Evolutionary conservation across 1,140 invertebrate genomes (phyloP), one percentile per base, ranked within the genome.

Genomic region (Zaprionus tsacasi): DNA sequence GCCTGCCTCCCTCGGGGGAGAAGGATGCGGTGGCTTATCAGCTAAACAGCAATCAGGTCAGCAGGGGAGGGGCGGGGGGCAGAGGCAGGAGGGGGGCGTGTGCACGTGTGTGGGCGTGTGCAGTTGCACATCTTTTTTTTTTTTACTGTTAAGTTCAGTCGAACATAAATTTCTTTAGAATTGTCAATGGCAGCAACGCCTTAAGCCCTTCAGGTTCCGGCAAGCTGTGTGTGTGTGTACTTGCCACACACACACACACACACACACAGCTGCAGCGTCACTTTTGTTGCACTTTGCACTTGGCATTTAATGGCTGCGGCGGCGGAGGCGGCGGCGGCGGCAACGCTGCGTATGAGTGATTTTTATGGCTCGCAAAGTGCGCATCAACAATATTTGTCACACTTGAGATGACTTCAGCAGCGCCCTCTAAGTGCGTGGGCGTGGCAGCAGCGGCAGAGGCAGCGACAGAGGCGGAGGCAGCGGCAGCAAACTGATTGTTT

Each of bases 221-320:
- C 25, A n/a, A 58, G 35, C 40, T 25, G 43, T 52, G 25, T 35
- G 30, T 25, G 15, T 54, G 15, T 61, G 11, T 33, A 54, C 54
- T 73, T 74, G 59, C 54, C 63, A 52, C 59, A 40, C 30, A 38
- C 70, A 52, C 58, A 15, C 36, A 30, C 54, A 70, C 55, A 25
- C 33, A 55, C 56, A 61, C 60, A 76, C 60, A 76, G 70, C 45
- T 68, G 63, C 63, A 76, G 59, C 77, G 21, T 21, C 21, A 76
- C 73, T 79, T 79, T 79, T 79, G 64, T 73, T 77, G 74, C 74
- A 76, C 76, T 79, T 79, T 76, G 73, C 76, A 79, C 77, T 79
- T 79, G 77, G 54, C 77, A 71, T 77, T 79, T 79, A 79, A 79
- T 79, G 77, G 69, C 68, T 71, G 63, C 63, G 61, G 69, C 55